phyloP scores from a whole-genome alignment of 2,888 invertebrate genomes.

The Eucriotettix oculatus region DNA sequence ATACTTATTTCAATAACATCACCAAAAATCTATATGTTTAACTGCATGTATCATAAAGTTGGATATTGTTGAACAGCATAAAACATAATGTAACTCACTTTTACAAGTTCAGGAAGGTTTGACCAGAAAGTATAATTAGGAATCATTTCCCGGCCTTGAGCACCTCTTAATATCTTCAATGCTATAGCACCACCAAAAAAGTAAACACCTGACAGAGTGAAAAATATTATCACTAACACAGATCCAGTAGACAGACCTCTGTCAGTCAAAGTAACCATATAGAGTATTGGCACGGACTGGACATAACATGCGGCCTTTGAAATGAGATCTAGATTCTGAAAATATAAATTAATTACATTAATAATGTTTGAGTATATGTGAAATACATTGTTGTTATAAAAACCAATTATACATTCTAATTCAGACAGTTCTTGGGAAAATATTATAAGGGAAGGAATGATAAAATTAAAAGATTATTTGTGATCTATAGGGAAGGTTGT shows the following conservation, averaged over 20 bases:
- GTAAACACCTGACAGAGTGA: constrained; percentile 39
- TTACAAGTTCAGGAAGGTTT: constrained; percentile 48
- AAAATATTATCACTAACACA: constrained; percentile 43
- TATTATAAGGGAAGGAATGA: too few species aligned
- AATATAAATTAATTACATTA: constrained; percentile 12
- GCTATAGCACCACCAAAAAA: constrained; percentile 46
- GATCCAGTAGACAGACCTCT: constrained; percentile 42
- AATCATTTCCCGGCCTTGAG: constrained; percentile 52
- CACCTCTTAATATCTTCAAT: constrained; percentile 50
- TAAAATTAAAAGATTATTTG: too few species aligned
- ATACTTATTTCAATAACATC: too few species aligned
- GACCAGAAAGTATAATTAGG: constrained; percentile 60
- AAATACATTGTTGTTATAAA: too few species aligned
- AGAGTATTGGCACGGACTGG: constrained; percentile 19
- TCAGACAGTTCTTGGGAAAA: too few species aligned
- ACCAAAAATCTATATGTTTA: too few species aligned
- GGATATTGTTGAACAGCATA: too few species aligned
- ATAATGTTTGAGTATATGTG: too few species aligned
- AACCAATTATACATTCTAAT: too few species aligned
- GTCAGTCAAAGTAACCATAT: not conserved
- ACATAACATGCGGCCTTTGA: constrained; percentile 32
- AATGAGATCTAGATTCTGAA: constrained; percentile 34
- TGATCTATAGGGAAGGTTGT: too few species aligned
- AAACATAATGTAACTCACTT: constrained; percentile 28
- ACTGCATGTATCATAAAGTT: too few species aligned